phyloP scores from a whole-genome alignment of 2,797 vertebrate species.

The Basileuterus tristriatus region DNA sequence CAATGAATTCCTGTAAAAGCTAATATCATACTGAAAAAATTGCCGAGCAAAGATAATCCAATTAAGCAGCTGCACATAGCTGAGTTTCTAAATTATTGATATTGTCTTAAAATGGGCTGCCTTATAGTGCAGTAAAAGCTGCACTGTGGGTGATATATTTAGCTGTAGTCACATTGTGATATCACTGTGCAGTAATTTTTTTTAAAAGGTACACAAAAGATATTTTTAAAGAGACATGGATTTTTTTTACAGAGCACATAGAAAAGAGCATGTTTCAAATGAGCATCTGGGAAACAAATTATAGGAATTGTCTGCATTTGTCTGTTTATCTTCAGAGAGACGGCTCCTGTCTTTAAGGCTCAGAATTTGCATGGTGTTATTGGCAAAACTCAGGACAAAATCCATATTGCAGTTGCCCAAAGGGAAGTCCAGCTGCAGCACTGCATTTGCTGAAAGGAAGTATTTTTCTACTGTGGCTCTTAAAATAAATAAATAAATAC shows the following conservation, averaged over 20 bases:
- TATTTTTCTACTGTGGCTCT: not conserved
- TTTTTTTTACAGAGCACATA: not conserved
- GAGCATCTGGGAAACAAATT: not conserved
- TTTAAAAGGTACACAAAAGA: not conserved
- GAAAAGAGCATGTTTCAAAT: not conserved
- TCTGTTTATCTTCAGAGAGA: not conserved
- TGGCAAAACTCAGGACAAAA: not conserved
- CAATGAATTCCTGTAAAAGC: not conserved
- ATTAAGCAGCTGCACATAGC: not conserved
- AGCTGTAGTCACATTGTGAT: not conserved
- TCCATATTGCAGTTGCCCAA: not conserved
- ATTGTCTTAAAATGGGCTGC: not conserved
- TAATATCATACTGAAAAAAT: not conserved
- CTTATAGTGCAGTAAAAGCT: slow-evolving; percentile 14
- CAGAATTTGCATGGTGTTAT: not conserved
- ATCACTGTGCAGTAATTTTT: not conserved
- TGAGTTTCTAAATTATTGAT: slow-evolving; percentile 44
- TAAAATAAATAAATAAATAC: not conserved
- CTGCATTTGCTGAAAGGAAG: not conserved
- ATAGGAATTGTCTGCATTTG: not conserved
- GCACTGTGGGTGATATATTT: not conserved
- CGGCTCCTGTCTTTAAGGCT: not conserved
- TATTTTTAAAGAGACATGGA: not conserved
- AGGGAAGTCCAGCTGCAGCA: not conserved
- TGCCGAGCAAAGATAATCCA: not conserved